phyloP scores from a whole-genome alignment of 2,888 invertebrate genomes.

The Amblyjoppa fuscipennis region DNA sequence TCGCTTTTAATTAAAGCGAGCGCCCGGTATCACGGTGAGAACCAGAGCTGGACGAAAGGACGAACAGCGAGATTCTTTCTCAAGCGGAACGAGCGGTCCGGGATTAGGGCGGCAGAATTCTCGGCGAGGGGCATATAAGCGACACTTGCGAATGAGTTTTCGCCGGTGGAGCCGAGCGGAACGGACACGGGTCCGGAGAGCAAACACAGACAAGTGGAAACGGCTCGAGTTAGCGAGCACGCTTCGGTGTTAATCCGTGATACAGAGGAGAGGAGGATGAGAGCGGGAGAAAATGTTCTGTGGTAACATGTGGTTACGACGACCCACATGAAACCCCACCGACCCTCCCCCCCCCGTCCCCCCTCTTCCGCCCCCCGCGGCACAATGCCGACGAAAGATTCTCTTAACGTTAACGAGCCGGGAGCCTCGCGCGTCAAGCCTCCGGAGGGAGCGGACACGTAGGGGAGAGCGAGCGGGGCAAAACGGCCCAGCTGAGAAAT shows the following conservation, averaged over 20 bases:
- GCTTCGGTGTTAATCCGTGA: not conserved
- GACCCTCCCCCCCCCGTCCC: no score
- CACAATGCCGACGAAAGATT: conserved; percentile 46
- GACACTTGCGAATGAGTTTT: conserved; percentile 38
- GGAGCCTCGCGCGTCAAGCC: conserved; percentile 42
- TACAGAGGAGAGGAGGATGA: not conserved
- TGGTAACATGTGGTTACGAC: conserved; percentile 52
- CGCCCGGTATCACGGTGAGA: not conserved
- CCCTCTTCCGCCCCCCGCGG: no score
- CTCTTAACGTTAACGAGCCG: conserved; percentile 55
- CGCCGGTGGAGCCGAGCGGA: not conserved
- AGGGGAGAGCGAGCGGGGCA: no score
- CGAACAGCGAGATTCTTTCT: conserved; percentile 1
- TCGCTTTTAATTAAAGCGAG: conserved; percentile 10
- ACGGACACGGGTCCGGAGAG: not conserved
- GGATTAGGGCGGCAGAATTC: conserved; percentile 36
- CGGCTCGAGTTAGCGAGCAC: conserved; percentile 5
- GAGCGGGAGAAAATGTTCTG: conserved; percentile 37
- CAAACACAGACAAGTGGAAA: conserved; percentile 36
- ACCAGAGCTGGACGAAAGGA: not conserved
- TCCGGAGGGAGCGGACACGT: conserved; percentile 47
- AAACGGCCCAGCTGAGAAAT: no score
- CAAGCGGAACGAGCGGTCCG: not conserved
- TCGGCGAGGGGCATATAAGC: conserved; percentile 19
- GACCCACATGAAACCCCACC: not conserved